Percentiles rank a stretch among this genome's conserved stretches.
These are phyloP conservation scores for Andinoacara biseriatus DNA, from an alignment of 2,113 vertebrate species.

Conservation along the genomic window DNA sequence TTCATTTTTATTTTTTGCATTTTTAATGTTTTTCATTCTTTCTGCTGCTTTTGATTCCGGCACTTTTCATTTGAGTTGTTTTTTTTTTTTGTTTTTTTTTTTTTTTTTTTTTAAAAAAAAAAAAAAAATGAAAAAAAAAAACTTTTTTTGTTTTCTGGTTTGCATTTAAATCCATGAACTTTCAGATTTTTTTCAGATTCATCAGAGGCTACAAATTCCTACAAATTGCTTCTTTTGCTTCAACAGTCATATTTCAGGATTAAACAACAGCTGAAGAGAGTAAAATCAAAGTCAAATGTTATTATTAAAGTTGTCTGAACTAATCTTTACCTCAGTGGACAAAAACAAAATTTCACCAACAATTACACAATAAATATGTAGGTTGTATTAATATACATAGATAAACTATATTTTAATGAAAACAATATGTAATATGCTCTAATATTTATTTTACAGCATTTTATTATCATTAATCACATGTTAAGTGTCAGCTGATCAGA, in stretches of 20 bases:
- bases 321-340: not conserved
- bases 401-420: not conserved
- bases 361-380: not conserved
- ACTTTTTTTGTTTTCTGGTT: not conserved
- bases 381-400: not conserved
- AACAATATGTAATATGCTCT: not conserved
- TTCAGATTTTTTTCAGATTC: not conserved
- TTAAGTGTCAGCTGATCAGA: conserved; percentile 23
- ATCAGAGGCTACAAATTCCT: not conserved
- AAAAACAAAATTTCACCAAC: not conserved
- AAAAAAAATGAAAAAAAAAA: too few relatives aligned
- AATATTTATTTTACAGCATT: not conserved
- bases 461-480: not conserved
- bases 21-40: not conserved
- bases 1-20: not conserved
- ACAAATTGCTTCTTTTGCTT: not conserved
- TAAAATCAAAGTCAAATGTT: not conserved
- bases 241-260: not conserved
- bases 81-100: not conserved
- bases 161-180: not conserved
- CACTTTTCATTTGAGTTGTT: not conserved
- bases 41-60: not conserved
- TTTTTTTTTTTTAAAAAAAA: too few relatives aligned
- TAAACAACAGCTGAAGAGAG: not conserved
- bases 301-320: not conserved